Base-by-base conservation (phyloP, 2,888 invertebrate species). In the Linyphia triangularis region DNA sequence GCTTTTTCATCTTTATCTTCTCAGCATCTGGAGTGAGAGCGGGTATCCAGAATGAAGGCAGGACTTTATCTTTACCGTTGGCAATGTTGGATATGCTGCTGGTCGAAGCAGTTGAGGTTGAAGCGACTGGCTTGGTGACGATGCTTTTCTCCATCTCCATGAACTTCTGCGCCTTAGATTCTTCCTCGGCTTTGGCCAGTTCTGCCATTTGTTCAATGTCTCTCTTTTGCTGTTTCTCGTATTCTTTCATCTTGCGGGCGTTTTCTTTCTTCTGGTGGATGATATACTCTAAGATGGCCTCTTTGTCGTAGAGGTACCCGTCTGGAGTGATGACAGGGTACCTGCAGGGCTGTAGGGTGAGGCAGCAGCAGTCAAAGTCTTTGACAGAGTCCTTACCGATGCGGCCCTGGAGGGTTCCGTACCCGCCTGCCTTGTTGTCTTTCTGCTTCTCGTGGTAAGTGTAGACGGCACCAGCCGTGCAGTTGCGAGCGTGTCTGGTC, bases 11-110 rank as follows among this genome's bases (percentile, higher is more conserved):
- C 91, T 95, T 95, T 0, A 95, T 94, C 89, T 94, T 93, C 90
- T 96, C 96, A 0, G 97, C 96, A 92, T 96, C 95, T 0, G 98
- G 98, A 10, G 98, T 96, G 92, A 98, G 95, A 0, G 97, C 96
- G 0, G 99, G 99, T 84, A 99, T 95, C 99, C 99, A 99, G 93
- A 98, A 99, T 93, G 98, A 98, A 0, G 99, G 98, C 65, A 99
- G 93, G 90, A 95, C 93, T 92, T 96, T 97, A 85, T 96, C 95
- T 91, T 95, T 95, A 0, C 95, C 96, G 91, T 95, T 95, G 0
- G 94, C 94, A 94, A 97, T 95, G 92, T 97, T 98, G 1, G 96
- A 97, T 26, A 97, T 94, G 0, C 95, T 95, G 0, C 95, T 95
- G 28, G 85, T 51, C 28, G 89, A 72, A 30, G 63, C 81, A 2